Conservation (phyloP, 2,888 invertebrate genomes). For the Lomographa bimaculata region DNA sequence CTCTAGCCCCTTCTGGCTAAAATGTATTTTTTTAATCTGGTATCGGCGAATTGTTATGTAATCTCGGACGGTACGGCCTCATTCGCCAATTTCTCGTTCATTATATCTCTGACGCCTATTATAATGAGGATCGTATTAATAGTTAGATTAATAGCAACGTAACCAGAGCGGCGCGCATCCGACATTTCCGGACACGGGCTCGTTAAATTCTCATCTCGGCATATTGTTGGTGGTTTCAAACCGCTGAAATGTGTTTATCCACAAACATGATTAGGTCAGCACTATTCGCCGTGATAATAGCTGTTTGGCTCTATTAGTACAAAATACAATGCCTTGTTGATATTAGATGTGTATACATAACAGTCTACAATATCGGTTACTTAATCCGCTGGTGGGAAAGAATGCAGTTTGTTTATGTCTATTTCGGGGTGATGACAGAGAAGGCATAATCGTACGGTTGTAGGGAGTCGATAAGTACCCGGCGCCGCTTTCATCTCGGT, state of each 20-base stretch:
- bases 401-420: slow-evolving; percentile 56
- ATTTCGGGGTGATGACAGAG: slow-evolving; percentile 76
- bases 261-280: slow-evolving; percentile 26
- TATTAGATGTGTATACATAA: too few species aligned
- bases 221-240: slow-evolving; percentile 29
- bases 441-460: slow-evolving; percentile 66
- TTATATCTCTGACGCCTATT: slow-evolving; percentile 9
- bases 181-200: slow-evolving; percentile 35
- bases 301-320: too few species aligned
- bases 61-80: neutral
- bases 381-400: slow-evolving; percentile 30
- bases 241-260: slow-evolving; percentile 31
- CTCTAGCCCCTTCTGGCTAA: slow-evolving; percentile 39
- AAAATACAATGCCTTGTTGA: too few species aligned
- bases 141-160: slow-evolving; percentile 36
- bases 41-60: slow-evolving; percentile 13
- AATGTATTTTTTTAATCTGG: slow-evolving; percentile 31
- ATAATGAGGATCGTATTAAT: slow-evolving; percentile 20
- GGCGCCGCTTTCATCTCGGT: slow-evolving; percentile 75
- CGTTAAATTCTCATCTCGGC: slow-evolving; percentile 44
- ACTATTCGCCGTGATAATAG: slow-evolving; percentile 10
- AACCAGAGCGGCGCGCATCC: slow-evolving; percentile 36
- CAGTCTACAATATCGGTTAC: slow-evolving; percentile 16
- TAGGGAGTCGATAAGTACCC: slow-evolving; percentile 75
- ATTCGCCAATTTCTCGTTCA: slow-evolving; percentile 11